Evolutionary conservation across 2,113 vertebrate genomes (phyloP), one percentile per base, ranked within the genome.

Genomic region (Bufo bufo): DNA sequence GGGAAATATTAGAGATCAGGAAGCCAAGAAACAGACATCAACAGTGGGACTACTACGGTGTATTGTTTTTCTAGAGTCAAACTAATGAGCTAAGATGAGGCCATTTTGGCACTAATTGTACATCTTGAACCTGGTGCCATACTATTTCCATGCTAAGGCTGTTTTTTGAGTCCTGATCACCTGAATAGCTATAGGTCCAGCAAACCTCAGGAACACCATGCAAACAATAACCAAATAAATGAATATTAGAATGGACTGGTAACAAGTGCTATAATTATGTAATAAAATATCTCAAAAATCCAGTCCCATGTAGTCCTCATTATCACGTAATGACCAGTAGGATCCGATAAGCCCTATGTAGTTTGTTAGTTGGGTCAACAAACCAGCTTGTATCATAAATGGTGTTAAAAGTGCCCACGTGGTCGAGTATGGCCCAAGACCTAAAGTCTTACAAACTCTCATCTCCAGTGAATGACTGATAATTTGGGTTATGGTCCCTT

Each of bases 171-270:
- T 43, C 23, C 33, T 74, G 45, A 74, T 74, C 13, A 17, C 7
- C 33, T 74, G 16, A 0, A 75, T 2, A 47, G 72, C 20, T 49
- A 75, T 49, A 47, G 47, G 72, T 74, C 71, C 43, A 74, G 16
- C 43, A 50, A 75, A 50, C 47, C 50, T 75, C 47, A 75, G 45
- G 72, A 74, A 50, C 72, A 75, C 72, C 72, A 75, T 75, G 45
- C 47, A 75, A 75, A 75, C 72, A 75, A 49, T 49, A 49, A 49
- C 16, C 20, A 75, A 75, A 75, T 17, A 72, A 71, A 71, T 71
- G 33, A 6, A 75, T 49, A 7, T 75, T 75, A 75, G 17, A 75
- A 75, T 50, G 45, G 72, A 50, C 72, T 75, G 72, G 43, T 17
- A 75, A 14, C 3, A 75, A 75, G 72, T 75, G 72, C 72, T 75